Percentiles rank a stretch among this genome's conserved stretches.
These are phyloP conservation scores for Drosophila ananassae DNA, from an alignment of 1,140 invertebrate species.

Conservation along the genomic window DNA sequence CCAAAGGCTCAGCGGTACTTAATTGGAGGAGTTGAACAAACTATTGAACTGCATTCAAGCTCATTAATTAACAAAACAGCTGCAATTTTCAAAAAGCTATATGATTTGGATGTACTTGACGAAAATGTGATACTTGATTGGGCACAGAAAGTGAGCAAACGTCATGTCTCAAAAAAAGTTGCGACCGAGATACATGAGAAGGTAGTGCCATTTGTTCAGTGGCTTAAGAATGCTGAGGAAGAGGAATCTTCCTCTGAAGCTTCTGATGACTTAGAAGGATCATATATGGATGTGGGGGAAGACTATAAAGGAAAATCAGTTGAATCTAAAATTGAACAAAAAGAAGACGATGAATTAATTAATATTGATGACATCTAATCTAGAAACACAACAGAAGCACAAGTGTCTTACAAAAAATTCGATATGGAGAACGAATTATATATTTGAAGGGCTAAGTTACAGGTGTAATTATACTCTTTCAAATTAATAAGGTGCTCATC, in stretches of 20 bases:
- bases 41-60: constrained; percentile 93
- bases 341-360: not conserved
- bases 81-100: constrained; percentile 94
- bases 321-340: not conserved
- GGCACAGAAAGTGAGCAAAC: constrained; percentile 96
- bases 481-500: not conserved
- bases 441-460: not conserved
- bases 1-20: constrained; percentile 97
- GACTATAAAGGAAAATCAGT: too few relatives aligned
- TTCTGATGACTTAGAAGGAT: constrained; percentile 84
- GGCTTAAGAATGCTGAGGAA: constrained; percentile 98
- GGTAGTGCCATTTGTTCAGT: constrained; percentile 96
- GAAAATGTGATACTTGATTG: constrained; percentile 97
- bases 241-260: constrained; percentile 91
- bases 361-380: constrained; percentile 1
- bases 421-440: constrained; percentile 1
- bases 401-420: constrained; percentile 10
- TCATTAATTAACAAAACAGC: constrained; percentile 94
- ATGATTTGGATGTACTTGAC: constrained; percentile 97
- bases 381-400: not conserved
- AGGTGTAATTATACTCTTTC: constrained; percentile 9
- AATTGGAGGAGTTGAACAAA: constrained; percentile 97
- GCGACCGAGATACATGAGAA: constrained; percentile 96
- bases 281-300: too few relatives aligned
- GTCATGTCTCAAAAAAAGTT: constrained; percentile 96